Evolutionary conservation across 2,888 invertebrate genomes (phyloP).

Genomic region (Hypomecis atomaria): DNA sequence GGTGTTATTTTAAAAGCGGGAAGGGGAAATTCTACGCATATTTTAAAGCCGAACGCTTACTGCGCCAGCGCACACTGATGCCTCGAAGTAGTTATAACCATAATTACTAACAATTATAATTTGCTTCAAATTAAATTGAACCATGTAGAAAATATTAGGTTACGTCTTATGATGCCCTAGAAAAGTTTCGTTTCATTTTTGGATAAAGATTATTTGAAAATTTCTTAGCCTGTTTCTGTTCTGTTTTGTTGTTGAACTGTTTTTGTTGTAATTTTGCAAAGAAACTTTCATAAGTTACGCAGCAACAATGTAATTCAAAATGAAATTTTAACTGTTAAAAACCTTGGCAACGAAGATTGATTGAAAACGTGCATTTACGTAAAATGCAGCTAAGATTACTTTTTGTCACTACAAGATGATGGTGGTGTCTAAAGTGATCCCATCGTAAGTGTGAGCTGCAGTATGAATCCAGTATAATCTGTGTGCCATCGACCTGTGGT

Average conservation of each 20-base stretch:
- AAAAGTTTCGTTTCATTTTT: background rate
- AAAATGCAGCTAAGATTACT: too few species aligned
- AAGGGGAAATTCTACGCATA: slow-evolving; percentile 74
- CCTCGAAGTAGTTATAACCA: slow-evolving; percentile 24
- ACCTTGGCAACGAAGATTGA: too few species aligned
- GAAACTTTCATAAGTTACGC: too few species aligned
- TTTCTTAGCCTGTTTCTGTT: too few species aligned
- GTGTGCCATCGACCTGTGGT: slow-evolving; percentile 44
- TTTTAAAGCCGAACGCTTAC: slow-evolving; percentile 61
- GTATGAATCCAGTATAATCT: slow-evolving; percentile 31
- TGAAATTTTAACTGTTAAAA: too few species aligned
- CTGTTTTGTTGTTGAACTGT: too few species aligned
- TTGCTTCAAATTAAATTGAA: slow-evolving; percentile 7
- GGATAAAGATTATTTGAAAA: too few species aligned
- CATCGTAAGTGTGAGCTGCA: slow-evolving; percentile 12
- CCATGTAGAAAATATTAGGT: slow-evolving; percentile 13
- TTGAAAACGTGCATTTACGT: too few species aligned
- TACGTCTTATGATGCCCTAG: background rate
- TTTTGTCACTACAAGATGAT: too few species aligned
- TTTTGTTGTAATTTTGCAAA: too few species aligned
- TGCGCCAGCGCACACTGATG: slow-evolving; percentile 48
- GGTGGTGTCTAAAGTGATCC: background rate
- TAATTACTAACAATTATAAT: slow-evolving; percentile 25
- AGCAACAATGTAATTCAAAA: too few species aligned
- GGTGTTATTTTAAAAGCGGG: slow-evolving; percentile 74